These are phyloP conservation scores for Saccostrea cuccullata DNA, from an alignment of 1,140 invertebrate genomes.

Conservation along the genomic window DNA sequence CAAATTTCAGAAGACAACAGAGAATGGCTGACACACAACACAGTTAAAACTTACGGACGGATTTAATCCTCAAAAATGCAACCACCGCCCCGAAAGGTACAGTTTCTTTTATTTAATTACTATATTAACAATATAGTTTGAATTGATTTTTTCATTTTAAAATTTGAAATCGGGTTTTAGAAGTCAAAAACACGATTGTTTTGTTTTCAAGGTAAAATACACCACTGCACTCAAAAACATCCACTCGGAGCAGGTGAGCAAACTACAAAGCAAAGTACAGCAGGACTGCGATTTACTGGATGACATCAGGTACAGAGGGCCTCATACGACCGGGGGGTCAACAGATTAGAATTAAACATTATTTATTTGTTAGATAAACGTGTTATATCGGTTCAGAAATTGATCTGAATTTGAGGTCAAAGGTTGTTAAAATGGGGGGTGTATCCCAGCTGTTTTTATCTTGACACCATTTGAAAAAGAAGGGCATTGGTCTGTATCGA, in stretches of 20 bases:
- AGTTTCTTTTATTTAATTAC: neutral
- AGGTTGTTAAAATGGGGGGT: constrained; percentile 10
- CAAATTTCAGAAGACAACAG: constrained; percentile 30
- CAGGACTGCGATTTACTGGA: constrained; percentile 96
- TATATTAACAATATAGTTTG: neutral
- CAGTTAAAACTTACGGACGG: neutral
- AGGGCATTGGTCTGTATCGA: neutral
- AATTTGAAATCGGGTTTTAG: neutral
- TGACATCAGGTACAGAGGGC: constrained; percentile 86
- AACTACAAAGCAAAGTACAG: constrained; percentile 95
- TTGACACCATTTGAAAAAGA: neutral
- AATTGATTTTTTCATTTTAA: neutral
- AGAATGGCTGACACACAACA: constrained; percentile 20
- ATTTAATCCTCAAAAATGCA: constrained; percentile 57
- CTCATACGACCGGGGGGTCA: neutral
- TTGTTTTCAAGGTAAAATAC: constrained; percentile 85
- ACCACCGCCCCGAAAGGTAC: constrained; percentile 74
- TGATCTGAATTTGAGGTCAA: neutral
- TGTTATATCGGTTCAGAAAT: neutral
- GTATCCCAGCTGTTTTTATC: constrained; percentile 22
- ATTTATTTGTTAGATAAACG: neutral
- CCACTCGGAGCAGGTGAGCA: constrained; percentile 93
- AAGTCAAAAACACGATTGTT: constrained; percentile 1
- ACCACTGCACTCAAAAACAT: constrained; percentile 91
- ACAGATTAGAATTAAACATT: neutral